Percentiles rank a stretch among this genome's conserved stretches.
phyloP scores from a whole-genome alignment of 1,140 invertebrate genomes.

The Zaprionus ghesquierei region DNA sequence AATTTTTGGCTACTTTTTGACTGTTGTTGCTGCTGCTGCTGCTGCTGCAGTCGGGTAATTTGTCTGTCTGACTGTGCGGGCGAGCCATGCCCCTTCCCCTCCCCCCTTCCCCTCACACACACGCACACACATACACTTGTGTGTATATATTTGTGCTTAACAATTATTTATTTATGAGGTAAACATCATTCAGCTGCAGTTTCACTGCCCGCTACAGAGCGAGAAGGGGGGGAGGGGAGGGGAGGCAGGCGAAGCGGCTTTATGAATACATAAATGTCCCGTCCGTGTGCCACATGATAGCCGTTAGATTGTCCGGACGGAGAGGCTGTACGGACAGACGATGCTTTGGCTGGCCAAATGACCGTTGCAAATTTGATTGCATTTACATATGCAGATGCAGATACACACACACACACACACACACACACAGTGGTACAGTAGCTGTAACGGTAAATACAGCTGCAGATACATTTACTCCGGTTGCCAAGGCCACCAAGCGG shows the following conservation, averaged over 20 bases:
- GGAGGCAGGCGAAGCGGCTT: slow-evolving; percentile 43
- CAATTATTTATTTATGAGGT: slow-evolving; percentile 80
- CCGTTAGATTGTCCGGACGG: slow-evolving; percentile 68
- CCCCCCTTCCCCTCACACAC: neutral
- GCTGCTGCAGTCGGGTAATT: neutral
- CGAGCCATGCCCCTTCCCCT: neutral
- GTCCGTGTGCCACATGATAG: slow-evolving; percentile 52
- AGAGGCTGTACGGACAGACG: slow-evolving; percentile 27
- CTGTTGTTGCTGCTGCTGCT: slow-evolving; percentile 38
- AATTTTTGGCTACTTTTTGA: slow-evolving; percentile 63
- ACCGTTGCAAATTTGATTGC: slow-evolving; percentile 78
- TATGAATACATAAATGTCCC: slow-evolving; percentile 66
- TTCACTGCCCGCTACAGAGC: slow-evolving; percentile 9
- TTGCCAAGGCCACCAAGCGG: neutral
- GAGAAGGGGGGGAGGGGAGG: neutral
- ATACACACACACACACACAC: slow-evolving; percentile 21
- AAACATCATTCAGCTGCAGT: slow-evolving; percentile 76
- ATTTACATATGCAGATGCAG: slow-evolving; percentile 71
- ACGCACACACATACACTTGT: slow-evolving; percentile 3
- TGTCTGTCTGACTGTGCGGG: neutral
- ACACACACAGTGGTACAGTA: neutral
- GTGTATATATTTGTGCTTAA: slow-evolving; percentile 69
- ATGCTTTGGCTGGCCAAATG: slow-evolving; percentile 66
- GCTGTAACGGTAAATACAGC: slow-evolving; percentile 42
- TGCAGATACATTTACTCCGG: slow-evolving; percentile 28